phyloP scores from a whole-genome alignment of 2,113 vertebrate genomes.

The Engraulis encrasicolus region DNA sequence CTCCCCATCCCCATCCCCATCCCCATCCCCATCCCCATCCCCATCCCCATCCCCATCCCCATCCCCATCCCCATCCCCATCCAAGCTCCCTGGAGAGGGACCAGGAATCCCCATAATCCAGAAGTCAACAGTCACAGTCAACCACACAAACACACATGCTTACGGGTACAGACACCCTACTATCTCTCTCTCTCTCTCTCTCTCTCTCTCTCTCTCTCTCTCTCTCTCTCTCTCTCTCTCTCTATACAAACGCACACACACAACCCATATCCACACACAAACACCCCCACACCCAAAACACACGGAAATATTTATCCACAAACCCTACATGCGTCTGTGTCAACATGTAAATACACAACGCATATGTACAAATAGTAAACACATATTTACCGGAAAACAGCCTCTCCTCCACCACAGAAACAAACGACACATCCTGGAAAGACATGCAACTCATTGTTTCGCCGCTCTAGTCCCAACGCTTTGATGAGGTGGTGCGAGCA shows the following conservation, averaged over 20 bases:
- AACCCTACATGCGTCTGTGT: neutral
- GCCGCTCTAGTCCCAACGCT: neutral
- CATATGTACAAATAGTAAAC: no score
- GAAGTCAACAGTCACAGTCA: neutral
- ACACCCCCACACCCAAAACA: neutral
- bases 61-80: no score
- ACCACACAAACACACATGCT: neutral
- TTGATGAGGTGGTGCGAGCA: neutral
- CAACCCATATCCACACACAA: no score
- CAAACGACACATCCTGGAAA: neutral
- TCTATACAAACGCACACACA: no score
- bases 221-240: no score
- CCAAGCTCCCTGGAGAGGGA: conserved; percentile 44
- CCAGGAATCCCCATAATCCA: conserved; percentile 48
- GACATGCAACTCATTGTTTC: neutral
- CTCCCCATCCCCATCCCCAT: no score
- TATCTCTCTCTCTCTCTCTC: neutral
- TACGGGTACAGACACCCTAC: neutral
- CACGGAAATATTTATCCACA: neutral
- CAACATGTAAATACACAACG: no score
- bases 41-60: no score
- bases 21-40: no score
- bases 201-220: no score
- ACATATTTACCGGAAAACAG: no score
- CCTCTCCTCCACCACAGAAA: no score